A percentile compares a stretch with the other conserved stretches of the same genome.
Conservation (phyloP, 2,888 invertebrate species). For the Thera obeliscata region DNA sequence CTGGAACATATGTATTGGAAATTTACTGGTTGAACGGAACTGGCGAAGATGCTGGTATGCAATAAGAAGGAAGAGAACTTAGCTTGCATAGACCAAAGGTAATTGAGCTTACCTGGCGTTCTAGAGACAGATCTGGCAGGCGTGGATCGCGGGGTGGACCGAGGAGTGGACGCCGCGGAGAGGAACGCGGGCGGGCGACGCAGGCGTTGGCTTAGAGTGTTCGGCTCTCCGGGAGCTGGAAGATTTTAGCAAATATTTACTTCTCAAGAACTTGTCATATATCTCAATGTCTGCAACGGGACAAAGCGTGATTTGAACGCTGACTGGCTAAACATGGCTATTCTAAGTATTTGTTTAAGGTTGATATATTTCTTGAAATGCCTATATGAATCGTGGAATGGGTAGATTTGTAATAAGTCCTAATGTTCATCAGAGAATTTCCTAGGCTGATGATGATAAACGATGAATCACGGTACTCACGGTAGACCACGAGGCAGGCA, state of each 20-base stretch:
- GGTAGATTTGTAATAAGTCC: too few relatives aligned
- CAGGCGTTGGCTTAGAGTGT: conserved; percentile 89
- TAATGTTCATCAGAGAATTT: too few relatives aligned
- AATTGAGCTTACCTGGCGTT: conserved; percentile 65
- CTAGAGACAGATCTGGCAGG: conserved; percentile 85
- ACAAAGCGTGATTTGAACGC: too few relatives aligned
- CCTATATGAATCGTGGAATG: too few relatives aligned
- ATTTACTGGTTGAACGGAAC: not conserved
- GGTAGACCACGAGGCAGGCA: conserved; percentile 93
- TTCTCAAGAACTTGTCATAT: too few relatives aligned
- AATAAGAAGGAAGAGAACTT: not conserved
- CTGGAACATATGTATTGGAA: conserved; percentile 42
- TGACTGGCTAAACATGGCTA: too few relatives aligned
- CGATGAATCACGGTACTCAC: conserved; percentile 72
- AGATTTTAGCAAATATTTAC: too few relatives aligned
- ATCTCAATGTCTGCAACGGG: too few relatives aligned
- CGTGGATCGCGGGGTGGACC: conserved; percentile 88
- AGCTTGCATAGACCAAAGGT: not conserved
- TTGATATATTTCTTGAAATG: too few relatives aligned
- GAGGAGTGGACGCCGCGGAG: conserved; percentile 88
- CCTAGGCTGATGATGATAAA: too few relatives aligned
- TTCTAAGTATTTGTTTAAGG: too few relatives aligned
- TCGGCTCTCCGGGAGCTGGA: conserved; percentile 92
- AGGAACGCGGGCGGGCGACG: conserved; percentile 87
- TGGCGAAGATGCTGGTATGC: too few relatives aligned